Evolutionary conservation across 2,888 invertebrate species (phyloP).

Genomic region (Sussaba pulchella): DNA sequence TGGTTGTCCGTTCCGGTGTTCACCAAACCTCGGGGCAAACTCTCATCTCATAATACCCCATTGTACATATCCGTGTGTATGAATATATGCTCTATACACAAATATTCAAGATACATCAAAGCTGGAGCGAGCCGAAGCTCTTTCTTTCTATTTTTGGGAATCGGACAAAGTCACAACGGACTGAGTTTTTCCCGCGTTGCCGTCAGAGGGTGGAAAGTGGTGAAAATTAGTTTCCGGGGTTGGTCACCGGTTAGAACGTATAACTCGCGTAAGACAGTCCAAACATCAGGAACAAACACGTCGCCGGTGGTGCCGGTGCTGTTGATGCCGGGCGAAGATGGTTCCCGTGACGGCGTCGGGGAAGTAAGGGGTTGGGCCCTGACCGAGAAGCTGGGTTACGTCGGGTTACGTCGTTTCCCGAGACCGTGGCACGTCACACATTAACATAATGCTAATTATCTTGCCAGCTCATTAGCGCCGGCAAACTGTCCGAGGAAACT

Average conservation of each 20-base stretch:
- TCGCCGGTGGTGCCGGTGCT: constrained; percentile 53
- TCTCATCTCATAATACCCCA: constrained; percentile 59
- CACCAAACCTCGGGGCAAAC: constrained; percentile 60
- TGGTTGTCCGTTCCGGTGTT: constrained; percentile 67
- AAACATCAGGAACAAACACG: constrained; percentile 79
- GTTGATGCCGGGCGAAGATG: constrained; percentile 66
- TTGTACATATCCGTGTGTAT: constrained; percentile 24
- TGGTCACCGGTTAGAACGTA: too few relatives aligned
- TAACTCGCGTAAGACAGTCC: constrained; percentile 78
- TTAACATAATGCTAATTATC: constrained; percentile 84
- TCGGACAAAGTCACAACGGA: too few relatives aligned
- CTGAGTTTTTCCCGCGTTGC: too few relatives aligned
- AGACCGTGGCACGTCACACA: constrained; percentile 79
- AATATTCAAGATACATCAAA: constrained; percentile 24
- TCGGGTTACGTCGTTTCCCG: constrained; percentile 71
- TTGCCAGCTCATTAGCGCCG: constrained; percentile 83
- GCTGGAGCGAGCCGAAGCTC: neutral
- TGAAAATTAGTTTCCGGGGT: too few relatives aligned
- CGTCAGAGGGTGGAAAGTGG: too few relatives aligned
- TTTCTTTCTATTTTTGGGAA: too few relatives aligned
- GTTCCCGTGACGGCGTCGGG: constrained; percentile 49
- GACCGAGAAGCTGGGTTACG: constrained; percentile 78
- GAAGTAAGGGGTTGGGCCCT: constrained; percentile 56
- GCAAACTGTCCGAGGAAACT: constrained; percentile 84
- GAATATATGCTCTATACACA: constrained; percentile 26